Evolutionary conservation across 2,113 vertebrate genomes (phyloP), one percentile per base, ranked within the genome.

Genomic region (Sardina pilchardus): DNA sequence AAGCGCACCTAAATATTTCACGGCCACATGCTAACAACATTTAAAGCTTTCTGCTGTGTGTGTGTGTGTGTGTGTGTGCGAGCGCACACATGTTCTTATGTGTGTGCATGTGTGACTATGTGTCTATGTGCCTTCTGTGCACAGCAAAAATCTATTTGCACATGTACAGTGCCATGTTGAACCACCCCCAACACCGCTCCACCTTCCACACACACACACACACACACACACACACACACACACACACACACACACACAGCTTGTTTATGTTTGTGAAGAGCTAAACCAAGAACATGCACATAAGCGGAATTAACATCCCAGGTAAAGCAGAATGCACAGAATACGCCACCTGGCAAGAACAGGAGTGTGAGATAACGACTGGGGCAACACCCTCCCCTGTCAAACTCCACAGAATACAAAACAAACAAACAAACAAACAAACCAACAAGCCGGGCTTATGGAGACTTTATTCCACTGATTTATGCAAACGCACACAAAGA

Each of bases 401-500:
- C 71, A 36, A 75, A 75, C 36, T 71, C 30, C 0, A 75, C 30
- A 75, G 10, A 36, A 36, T 14, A 75, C 71, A n/a, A 56, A 56
- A 56, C 4, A 75, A 36, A 75, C 26, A 88, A 80, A 75, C 10
- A 56, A 56, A 56, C 4, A 75, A 36, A 75, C 26, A 88, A 80
- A 75, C 10, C 12, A 36, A 36, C 71, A 36, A 16, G 47, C 80
- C 50, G 75, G 84, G 16, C 47, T 56, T 9, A 59, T 21, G 34
- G 47, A 21, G 83, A 81, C 78, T 45, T 50, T 43, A 0, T 83
- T 81, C 78, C 44, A 81, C 81, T 82, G 88, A 81, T 36, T 85
- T 50, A 81, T 81, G 81, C 30, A 85, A 78, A 84, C 50, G 85
- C 16, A 30, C 19, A 9, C 14, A 56, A 1, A 10, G 19, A 36